Evolutionary conservation across 2,888 invertebrate genomes (phyloP).

Genomic region (Agrypnus murinus): DNA sequence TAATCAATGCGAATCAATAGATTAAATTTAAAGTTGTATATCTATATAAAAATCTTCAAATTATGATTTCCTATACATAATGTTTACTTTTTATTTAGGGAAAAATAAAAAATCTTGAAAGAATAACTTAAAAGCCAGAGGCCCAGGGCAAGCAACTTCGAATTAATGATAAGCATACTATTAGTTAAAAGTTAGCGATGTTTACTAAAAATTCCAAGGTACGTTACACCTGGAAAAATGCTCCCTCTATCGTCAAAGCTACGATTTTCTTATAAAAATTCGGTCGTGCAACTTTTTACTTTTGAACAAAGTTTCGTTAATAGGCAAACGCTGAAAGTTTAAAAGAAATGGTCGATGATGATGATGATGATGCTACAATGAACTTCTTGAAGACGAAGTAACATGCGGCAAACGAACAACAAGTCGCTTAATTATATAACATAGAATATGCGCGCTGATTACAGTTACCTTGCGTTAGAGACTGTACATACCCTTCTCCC

Average conservation of each 20-base stretch:
- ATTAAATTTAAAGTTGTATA: too few relatives aligned
- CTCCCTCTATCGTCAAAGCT: constrained; percentile 21
- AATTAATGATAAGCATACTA: too few relatives aligned
- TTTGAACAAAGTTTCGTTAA: neutral
- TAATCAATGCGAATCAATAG: too few relatives aligned
- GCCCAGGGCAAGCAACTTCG: too few relatives aligned
- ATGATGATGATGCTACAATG: neutral
- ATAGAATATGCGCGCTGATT: constrained; percentile 61
- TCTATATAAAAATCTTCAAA: too few relatives aligned
- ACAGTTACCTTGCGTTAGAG: constrained; percentile 68
- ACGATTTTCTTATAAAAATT: constrained; percentile 2
- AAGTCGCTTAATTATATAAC: constrained; percentile 67
- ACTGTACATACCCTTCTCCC: constrained; percentile 65
- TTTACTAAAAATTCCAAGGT: too few relatives aligned
- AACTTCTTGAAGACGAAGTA: constrained; percentile 54
- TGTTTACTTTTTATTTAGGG: too few relatives aligned
- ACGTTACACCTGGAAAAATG: constrained; percentile 14
- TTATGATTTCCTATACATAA: too few relatives aligned
- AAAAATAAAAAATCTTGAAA: too few relatives aligned
- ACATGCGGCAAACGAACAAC: constrained; percentile 39
- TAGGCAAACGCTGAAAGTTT: neutral
- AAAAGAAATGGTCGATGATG: neutral
- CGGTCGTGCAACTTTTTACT: neutral
- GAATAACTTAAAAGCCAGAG: too few relatives aligned
- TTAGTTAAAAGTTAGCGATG: too few relatives aligned